Conservation (phyloP, 2,797 vertebrate species). For the Thripadectes ignobilis region DNA sequence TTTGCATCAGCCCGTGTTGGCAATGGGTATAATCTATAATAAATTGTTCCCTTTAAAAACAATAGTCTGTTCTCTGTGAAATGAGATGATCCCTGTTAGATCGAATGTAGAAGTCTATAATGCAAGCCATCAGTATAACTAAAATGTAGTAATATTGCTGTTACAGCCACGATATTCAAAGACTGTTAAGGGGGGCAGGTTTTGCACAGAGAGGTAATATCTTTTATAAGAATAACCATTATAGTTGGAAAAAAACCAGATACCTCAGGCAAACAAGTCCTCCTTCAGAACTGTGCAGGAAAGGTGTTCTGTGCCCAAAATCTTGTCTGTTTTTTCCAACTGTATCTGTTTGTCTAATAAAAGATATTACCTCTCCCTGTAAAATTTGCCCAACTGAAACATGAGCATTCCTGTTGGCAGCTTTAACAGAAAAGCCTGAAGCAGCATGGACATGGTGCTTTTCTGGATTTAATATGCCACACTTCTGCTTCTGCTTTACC, state of each 20-base stretch:
- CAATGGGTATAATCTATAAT: neutral
- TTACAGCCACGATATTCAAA: neutral
- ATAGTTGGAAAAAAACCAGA: neutral
- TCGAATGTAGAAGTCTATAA: neutral
- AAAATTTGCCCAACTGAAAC: neutral
- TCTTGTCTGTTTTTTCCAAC: slow-evolving; percentile 9
- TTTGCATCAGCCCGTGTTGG: neutral
- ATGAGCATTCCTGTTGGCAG: neutral
- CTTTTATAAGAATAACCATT: neutral
- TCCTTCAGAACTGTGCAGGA: neutral
- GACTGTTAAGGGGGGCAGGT: neutral
- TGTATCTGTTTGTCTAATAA: neutral
- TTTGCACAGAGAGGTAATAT: neutral
- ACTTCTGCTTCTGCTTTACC: neutral
- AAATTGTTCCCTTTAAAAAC: neutral
- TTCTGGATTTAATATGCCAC: neutral
- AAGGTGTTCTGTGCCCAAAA: neutral
- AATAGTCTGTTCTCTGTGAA: neutral
- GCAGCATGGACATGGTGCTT: rapidly evolving
- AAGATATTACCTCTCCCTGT: neutral
- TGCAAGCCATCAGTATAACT: neutral
- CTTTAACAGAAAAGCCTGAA: neutral
- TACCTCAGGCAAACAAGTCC: neutral
- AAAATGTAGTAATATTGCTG: neutral
- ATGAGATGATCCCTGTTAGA: neutral